Conservation (phyloP, 2,888 invertebrate genomes). For the Deilephila elpenor region DNA sequence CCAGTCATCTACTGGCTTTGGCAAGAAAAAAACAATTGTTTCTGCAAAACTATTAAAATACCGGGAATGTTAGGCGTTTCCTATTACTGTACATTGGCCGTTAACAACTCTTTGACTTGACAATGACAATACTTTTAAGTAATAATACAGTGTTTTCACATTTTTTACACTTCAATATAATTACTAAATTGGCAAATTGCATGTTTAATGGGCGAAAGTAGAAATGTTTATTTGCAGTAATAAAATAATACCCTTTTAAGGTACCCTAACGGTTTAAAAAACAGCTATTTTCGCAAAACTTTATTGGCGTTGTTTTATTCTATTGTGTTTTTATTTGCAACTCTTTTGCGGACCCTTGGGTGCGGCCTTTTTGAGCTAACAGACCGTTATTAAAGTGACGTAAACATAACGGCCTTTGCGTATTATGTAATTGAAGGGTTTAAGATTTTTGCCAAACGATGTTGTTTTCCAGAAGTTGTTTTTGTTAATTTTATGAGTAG, state of each 20-base stretch:
- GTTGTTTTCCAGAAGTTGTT: neutral
- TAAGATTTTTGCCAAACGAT: neutral
- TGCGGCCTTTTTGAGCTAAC: slow-evolving; percentile 9
- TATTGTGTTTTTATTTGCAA: slow-evolving; percentile 68
- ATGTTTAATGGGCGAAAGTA: slow-evolving; percentile 32
- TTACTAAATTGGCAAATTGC: slow-evolving; percentile 34
- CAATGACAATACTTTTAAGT: neutral
- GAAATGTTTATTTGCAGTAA: slow-evolving; percentile 55
- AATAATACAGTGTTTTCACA: neutral
- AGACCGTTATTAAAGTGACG: neutral
- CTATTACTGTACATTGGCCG: neutral
- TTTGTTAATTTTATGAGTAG: neutral
- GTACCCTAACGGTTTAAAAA: slow-evolving; percentile 58
- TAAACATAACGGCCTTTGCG: slow-evolving; percentile 7
- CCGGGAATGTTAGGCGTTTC: neutral
- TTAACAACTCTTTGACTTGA: neutral
- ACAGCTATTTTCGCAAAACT: slow-evolving; percentile 54
- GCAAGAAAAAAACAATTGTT: neutral
- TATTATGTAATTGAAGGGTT: neutral
- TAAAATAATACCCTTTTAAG: slow-evolving; percentile 63
- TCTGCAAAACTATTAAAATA: neutral
- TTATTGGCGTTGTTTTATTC: slow-evolving; percentile 51
- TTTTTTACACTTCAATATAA: neutral
- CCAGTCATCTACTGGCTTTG: neutral
- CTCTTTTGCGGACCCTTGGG: slow-evolving; percentile 67